These are phyloP conservation scores for Erannis defoliaria DNA, from an alignment of 2,888 invertebrate species.

Conservation along the genomic window DNA sequence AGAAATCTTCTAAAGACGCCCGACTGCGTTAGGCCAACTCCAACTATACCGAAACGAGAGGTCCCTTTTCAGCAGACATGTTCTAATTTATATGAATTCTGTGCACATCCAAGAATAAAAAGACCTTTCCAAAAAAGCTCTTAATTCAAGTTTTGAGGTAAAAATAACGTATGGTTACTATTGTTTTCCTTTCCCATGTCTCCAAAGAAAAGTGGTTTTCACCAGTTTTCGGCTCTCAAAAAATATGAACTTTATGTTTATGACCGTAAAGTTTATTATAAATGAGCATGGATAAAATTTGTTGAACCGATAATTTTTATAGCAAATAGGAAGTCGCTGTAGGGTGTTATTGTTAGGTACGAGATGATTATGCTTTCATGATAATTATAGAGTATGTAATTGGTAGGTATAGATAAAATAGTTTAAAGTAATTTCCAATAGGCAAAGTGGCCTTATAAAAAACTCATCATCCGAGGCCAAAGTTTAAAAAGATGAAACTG, in stretches of 20 bases:
- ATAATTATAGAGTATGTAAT: no score
- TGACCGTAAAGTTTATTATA: background rate
- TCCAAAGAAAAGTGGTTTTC: background rate
- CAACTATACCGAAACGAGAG: no score
- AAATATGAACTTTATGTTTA: conserved; percentile 3
- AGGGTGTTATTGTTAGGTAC: conserved; percentile 20
- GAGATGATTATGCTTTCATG: conserved; percentile 1
- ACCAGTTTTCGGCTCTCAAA: background rate
- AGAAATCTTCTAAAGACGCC: no score
- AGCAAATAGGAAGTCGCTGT: conserved; percentile 15
- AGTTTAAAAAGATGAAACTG: no score
- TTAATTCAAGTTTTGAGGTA: background rate
- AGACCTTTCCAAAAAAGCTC: background rate
- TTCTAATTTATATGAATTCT: no score
- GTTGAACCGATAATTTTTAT: conserved; percentile 22
- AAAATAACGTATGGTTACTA: background rate
- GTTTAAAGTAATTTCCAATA: no score
- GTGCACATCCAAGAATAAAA: background rate
- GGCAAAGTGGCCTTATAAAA: no score
- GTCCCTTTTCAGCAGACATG: no score
- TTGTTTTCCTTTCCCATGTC: background rate
- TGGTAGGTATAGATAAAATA: no score
- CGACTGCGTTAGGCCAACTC: no score
- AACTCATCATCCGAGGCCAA: no score
- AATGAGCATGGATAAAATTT: background rate